Conservation (phyloP, 2,797 vertebrate genomes). For the Catostomus latipinnis region DNA sequence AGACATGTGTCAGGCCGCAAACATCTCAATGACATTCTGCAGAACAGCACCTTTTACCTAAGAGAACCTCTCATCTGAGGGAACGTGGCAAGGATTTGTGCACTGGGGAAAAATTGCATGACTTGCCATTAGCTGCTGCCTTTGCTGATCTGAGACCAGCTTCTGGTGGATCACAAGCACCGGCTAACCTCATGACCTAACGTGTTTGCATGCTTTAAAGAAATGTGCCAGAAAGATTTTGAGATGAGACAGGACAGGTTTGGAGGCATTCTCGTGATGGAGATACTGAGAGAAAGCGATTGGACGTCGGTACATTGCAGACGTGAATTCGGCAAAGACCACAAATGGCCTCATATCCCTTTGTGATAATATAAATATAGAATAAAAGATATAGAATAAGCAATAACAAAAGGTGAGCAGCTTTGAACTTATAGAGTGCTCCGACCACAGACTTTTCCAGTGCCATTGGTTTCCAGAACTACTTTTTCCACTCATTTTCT, state of each 20-base stretch:
- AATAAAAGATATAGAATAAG: slow-evolving; percentile 5
- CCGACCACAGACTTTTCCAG: no score
- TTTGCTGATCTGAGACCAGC: slow-evolving; percentile 42
- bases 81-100: slow-evolving; percentile 59
- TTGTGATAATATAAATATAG: slow-evolving; percentile 32
- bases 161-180: slow-evolving; percentile 64
- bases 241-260: slow-evolving; percentile 71
- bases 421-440: not conserved
- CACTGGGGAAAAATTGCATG: slow-evolving; percentile 54
- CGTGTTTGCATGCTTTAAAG: slow-evolving; percentile 77
- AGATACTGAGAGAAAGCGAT: slow-evolving; percentile 12
- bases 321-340: slow-evolving; percentile 68
- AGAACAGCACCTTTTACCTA: slow-evolving; percentile 57
- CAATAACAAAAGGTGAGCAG: not conserved
- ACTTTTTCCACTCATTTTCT: not conserved
- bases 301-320: slow-evolving; percentile 4
- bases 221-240: slow-evolving; percentile 74
- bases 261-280: not conserved
- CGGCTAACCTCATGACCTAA: slow-evolving; percentile 76
- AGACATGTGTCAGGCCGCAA: slow-evolving; percentile 69
- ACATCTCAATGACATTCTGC: slow-evolving; percentile 68
- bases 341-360: slow-evolving; percentile 37
- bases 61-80: slow-evolving; percentile 62
- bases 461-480: no score
- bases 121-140: slow-evolving; percentile 16